Conservation (phyloP, 2,113 vertebrate genomes). For the Vulpes ferrilata region DNA sequence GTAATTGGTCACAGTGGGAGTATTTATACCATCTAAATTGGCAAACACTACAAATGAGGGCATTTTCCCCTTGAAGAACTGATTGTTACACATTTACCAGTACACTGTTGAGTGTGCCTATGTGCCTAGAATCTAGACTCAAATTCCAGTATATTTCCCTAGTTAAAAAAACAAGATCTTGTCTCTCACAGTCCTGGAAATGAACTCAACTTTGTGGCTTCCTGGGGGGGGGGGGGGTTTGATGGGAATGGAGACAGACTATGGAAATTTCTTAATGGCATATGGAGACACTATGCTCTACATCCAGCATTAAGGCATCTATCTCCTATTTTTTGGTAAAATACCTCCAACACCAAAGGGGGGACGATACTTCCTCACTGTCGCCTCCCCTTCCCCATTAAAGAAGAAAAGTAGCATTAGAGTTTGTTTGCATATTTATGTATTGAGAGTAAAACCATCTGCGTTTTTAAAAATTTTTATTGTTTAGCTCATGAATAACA, state of each 20-base stretch:
- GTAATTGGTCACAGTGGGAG: neutral
- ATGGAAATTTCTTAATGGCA: neutral
- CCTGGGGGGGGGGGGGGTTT: neutral
- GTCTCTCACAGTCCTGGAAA: neutral
- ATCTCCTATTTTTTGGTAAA: neutral
- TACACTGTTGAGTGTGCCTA: neutral
- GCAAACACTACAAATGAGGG: neutral
- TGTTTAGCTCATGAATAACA: neutral
- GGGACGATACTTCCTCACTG: neutral
- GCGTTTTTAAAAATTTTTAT: neutral
- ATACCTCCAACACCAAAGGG: neutral
- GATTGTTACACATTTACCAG: neutral
- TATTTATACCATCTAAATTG: neutral
- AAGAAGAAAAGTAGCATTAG: constrained; percentile 13
- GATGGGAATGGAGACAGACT: neutral
- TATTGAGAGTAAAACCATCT: constrained; percentile 38
- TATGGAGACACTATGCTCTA: neutral
- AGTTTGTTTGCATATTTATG: constrained; percentile 28
- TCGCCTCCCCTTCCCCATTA: neutral
- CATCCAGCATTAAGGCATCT: neutral
- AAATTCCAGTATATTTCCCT: constrained; percentile 35
- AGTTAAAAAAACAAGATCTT: neutral
- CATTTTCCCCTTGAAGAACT: neutral
- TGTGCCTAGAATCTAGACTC: neutral
- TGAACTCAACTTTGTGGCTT: constrained; percentile 19